phyloP scores from a whole-genome alignment of 2,888 invertebrate genomes.

The Diarsia brunnea region DNA sequence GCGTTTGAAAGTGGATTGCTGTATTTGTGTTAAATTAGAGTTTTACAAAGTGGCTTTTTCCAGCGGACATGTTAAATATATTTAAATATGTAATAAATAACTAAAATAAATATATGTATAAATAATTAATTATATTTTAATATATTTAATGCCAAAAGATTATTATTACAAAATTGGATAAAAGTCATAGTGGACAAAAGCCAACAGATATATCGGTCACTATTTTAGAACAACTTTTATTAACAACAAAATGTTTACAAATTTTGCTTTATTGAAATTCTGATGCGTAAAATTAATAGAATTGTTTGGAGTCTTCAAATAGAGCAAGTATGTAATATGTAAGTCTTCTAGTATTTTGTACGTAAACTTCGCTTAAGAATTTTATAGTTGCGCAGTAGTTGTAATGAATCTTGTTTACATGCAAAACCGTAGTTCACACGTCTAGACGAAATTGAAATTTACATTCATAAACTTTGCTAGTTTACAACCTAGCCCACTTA shows the following conservation, averaged over 20 bases:
- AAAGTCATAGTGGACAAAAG: neutral
- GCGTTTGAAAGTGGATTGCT: neutral
- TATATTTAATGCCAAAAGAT: neutral
- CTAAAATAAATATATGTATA: too few relatives aligned
- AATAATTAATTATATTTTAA: too few relatives aligned
- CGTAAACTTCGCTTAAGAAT: conserved; percentile 39
- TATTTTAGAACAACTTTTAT: neutral
- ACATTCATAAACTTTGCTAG: conserved; percentile 77
- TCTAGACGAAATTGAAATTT: conserved; percentile 86
- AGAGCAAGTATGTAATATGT: neutral
- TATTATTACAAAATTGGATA: neutral
- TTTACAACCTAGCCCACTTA: conserved; percentile 64
- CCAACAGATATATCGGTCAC: neutral
- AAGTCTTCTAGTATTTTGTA: conserved; percentile 1
- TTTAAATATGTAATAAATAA: too few relatives aligned
- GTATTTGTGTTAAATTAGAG: neutral
- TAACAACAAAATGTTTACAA: neutral
- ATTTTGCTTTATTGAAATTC: neutral
- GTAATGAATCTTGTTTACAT: conserved; percentile 85
- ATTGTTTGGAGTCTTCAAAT: neutral
- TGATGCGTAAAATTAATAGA: neutral
- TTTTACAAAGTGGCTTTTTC: neutral
- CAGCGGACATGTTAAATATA: neutral
- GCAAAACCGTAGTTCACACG: conserved; percentile 81
- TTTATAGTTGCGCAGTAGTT: conserved; percentile 60